Conservation (phyloP, 2,113 vertebrate genomes). For the Heteronetta atricapilla region DNA sequence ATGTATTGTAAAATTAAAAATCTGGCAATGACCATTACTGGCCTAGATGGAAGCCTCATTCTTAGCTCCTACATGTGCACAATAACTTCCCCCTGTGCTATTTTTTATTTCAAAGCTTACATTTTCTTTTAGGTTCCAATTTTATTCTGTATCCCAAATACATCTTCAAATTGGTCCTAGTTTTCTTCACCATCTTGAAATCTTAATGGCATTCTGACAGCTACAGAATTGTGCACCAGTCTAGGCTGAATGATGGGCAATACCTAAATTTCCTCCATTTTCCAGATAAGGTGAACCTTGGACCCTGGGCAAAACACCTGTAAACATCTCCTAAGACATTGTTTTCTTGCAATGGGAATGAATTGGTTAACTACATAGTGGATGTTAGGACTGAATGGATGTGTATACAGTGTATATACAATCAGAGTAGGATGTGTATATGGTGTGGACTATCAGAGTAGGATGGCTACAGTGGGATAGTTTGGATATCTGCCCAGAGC, state of each 20-base stretch:
- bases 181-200: neutral
- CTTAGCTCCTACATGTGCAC: neutral
- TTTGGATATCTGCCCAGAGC: neutral
- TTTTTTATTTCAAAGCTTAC: neutral
- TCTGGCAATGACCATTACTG: neutral
- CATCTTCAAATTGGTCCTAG: neutral
- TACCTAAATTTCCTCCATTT: neutral
- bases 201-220: neutral
- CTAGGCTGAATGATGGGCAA: neutral
- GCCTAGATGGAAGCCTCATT: neutral
- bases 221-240: neutral
- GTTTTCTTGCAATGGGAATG: neutral
- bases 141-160: accelerated
- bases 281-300: accelerated
- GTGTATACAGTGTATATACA: accelerated
- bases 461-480: neutral
- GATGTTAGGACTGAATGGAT: neutral
- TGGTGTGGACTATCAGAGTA: neutral
- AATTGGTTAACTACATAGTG: neutral
- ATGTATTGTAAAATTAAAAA: neutral
- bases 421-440: neutral
- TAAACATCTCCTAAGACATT: accelerated
- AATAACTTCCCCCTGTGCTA: accelerated
- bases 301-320: neutral
- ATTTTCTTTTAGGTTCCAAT: neutral